Base-by-base conservation (phyloP, 2,888 invertebrate genomes). In the Cephus spinipes region DNA sequence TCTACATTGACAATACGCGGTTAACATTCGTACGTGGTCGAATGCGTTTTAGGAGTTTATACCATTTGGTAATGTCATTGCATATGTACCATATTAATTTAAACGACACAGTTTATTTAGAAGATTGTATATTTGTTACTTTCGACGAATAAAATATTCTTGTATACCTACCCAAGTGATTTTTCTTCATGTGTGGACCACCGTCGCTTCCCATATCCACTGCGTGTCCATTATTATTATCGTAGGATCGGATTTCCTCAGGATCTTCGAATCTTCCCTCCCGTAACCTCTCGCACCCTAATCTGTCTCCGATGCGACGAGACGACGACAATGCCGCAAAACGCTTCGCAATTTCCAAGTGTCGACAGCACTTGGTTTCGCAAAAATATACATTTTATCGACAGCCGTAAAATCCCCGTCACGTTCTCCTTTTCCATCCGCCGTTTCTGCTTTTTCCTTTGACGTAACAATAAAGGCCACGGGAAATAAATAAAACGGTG, bases 141-240 rank as follows among this genome's bases (percentile, higher is more conserved):
- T 91, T 91, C 89, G 87, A 91, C 89, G 91, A 91, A 91, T 91
- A 91, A 91, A 91, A 90, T 91, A 91, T 91, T 91, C 91, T 91
- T 91, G 90, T 91, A 91, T 91, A 91, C 89, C 90, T 87, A 86
- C 87, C 84, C 76, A 79, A 78, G 74, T 76, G 76, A 32, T 32
- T 74, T 68, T 74, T 73, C 9, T 9, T 30, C 2, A 9, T 6
- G 6, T 40, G 6, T 23, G 40, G 23, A 15, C 40, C 76, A 76
- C 15, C 15, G 15, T 31, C 23, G 55, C 30, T 71, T n/a, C 32
- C 31, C 12, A 12, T 11, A 12, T 15, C 23, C n/a, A 11, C 30
- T 11, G 0, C 40, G 6, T 15, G 15, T 40, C 15, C 36, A 36
- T 36, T 40, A 40, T 36, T 40, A 40, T 40, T 40, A 6, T 40